Conservation (phyloP, 2,888 invertebrate species). For the Therioaphis trifolii region DNA sequence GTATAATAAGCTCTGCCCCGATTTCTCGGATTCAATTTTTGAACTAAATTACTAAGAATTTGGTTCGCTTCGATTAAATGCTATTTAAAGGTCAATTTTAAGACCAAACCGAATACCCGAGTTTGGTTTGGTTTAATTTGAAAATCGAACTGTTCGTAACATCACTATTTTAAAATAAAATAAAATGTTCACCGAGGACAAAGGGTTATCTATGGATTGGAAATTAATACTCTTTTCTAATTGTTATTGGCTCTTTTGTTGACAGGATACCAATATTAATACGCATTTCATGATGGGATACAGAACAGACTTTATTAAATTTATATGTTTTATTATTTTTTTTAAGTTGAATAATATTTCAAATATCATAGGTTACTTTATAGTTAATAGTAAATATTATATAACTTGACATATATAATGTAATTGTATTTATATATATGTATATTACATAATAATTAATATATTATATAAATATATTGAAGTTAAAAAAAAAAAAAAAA, state of each 20-base stretch:
- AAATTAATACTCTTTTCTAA: too few species aligned
- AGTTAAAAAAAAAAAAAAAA: constrained; percentile 45
- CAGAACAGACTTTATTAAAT: constrained; percentile 35
- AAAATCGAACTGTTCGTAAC: neutral
- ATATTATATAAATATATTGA: constrained; percentile 46
- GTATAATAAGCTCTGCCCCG: too few species aligned
- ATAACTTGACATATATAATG: constrained; percentile 35
- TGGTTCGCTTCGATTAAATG: too few species aligned
- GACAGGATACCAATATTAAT: neutral
- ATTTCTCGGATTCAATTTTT: too few species aligned
- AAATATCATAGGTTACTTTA: constrained; percentile 50
- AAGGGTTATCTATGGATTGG: too few species aligned
- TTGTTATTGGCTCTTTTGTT: too few species aligned
- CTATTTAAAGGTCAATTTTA: too few species aligned
- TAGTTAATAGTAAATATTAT: constrained; percentile 37
- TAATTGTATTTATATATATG: constrained; percentile 15
- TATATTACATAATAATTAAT: constrained; percentile 47
- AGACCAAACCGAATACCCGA: too few species aligned
- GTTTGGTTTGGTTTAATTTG: too few species aligned
- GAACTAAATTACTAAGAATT: too few species aligned
- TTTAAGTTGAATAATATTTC: constrained; percentile 41
- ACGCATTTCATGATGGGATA: neutral
- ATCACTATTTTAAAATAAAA: neutral
- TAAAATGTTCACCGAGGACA: neutral
- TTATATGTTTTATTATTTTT: constrained; percentile 40